Percentiles rank a stretch among this genome's conserved stretches.
These are phyloP conservation scores for Hirtodrosophila cameraria DNA, from an alignment of 2,888 invertebrate genomes.

Conservation along the genomic window DNA sequence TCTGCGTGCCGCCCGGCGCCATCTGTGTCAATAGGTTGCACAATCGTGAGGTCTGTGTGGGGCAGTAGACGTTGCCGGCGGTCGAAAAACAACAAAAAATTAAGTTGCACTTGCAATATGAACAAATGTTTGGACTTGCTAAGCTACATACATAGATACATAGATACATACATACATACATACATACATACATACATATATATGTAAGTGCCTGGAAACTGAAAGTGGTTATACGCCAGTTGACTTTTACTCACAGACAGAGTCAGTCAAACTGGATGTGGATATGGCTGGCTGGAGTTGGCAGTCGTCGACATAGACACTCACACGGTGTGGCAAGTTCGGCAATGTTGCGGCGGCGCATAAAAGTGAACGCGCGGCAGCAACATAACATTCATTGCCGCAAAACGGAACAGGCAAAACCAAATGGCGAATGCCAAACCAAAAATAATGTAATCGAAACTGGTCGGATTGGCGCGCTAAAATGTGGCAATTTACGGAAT, in stretches of 20 bases:
- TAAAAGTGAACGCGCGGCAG: conserved; percentile 69
- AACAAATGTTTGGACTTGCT: conserved; percentile 34
- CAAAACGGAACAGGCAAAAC: conserved; percentile 71
- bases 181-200: background rate
- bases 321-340: conserved; percentile 74
- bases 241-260: conserved; percentile 57
- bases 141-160: background rate
- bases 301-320: conserved; percentile 63
- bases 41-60: conserved; percentile 23
- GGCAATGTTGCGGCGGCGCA: conserved; percentile 44
- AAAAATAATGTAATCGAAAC: conserved; percentile 76
- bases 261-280: conserved; percentile 21
- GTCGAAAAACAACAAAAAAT: conserved; percentile 7
- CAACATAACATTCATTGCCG: conserved; percentile 71
- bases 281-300: conserved; percentile 5
- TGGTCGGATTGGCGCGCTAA: conserved; percentile 64
- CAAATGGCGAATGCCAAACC: conserved; percentile 54
- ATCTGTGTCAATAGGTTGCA: conserved; percentile 39
- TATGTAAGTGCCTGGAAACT: conserved; percentile 36
- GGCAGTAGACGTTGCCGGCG: conserved; percentile 27
- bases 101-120: conserved; percentile 70
- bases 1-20: conserved; percentile 13
- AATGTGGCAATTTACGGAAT: conserved; percentile 72
- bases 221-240: conserved; percentile 57
- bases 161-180: background rate